Percentiles rank a stretch among this genome's conserved stretches.
phyloP scores from a whole-genome alignment of 1,140 invertebrate species.

The Brachionus asplanchnoidis region DNA sequence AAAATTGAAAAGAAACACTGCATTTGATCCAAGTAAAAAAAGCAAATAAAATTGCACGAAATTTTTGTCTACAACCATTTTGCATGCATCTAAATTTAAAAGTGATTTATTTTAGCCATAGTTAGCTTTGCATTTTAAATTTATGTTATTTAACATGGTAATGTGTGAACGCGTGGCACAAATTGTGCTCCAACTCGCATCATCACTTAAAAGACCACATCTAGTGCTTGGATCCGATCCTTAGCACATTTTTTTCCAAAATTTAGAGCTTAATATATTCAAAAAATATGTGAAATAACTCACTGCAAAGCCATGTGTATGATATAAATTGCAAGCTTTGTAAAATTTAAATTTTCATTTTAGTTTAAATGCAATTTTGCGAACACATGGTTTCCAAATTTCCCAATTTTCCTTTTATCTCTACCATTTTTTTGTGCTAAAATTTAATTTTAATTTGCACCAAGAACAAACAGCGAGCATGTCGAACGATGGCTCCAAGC shows the following conservation, averaged over 20 bases:
- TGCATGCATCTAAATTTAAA: not conserved
- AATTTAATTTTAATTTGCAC: not conserved
- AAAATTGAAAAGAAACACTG: not conserved
- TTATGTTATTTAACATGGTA: not conserved
- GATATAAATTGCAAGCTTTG: slow-evolving; percentile 10
- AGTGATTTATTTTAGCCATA: not conserved
- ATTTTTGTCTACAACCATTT: not conserved
- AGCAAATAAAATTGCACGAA: not conserved
- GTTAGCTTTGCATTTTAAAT: not conserved
- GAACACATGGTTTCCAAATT: slow-evolving; percentile 5
- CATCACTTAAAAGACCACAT: not conserved
- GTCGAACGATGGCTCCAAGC: not conserved
- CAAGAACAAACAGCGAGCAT: not conserved
- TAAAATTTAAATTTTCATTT: not conserved
- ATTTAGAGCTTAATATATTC: not conserved
- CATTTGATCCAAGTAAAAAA: not conserved
- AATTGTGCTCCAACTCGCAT: not conserved
- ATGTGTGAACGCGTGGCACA: not conserved
- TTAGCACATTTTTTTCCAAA: slow-evolving; percentile 5
- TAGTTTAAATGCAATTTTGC: not conserved
- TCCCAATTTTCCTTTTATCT: not conserved
- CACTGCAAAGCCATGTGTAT: slow-evolving; percentile 12
- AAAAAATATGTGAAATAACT: slow-evolving; percentile 29
- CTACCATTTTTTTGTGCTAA: not conserved
- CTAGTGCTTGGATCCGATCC: not conserved